Evolutionary conservation across 2,888 invertebrate species (phyloP).

Genomic region (Adelognathus sp.): DNA sequence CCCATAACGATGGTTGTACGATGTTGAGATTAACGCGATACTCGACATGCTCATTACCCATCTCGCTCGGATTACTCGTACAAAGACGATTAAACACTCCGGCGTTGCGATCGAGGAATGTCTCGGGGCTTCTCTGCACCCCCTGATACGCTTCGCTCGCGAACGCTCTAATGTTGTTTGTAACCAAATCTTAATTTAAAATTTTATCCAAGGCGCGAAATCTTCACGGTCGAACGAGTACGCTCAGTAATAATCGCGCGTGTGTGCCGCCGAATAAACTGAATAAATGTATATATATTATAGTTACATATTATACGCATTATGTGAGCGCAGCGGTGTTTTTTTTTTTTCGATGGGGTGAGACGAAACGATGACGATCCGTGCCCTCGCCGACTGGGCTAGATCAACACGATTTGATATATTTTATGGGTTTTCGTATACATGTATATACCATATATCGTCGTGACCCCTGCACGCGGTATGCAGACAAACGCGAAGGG

Average conservation of each 20-base stretch:
- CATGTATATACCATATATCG: slow-evolving; percentile 22
- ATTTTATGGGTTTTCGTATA: slow-evolving; percentile 56
- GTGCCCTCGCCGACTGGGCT: slow-evolving; percentile 13
- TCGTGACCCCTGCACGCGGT: slow-evolving; percentile 13
- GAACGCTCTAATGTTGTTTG: slow-evolving; percentile 39
- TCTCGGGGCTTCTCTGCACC: neutral
- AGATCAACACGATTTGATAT: slow-evolving; percentile 50
- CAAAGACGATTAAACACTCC: slow-evolving; percentile 46
- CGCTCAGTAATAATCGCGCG: slow-evolving; percentile 11
- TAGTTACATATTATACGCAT: slow-evolving; percentile 34
- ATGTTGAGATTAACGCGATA: slow-evolving; percentile 41
- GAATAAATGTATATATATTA: slow-evolving; percentile 12
- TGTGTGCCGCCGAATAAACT: neutral
- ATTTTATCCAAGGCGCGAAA: slow-evolving; percentile 61
- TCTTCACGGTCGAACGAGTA: slow-evolving; percentile 62
- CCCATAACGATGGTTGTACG: slow-evolving; percentile 50
- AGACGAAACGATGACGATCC: slow-evolving; percentile 46
- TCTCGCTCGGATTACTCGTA: slow-evolving; percentile 50
- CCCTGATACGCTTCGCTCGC: neutral
- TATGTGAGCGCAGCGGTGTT: slow-evolving; percentile 14
- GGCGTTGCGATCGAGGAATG: slow-evolving; percentile 23
- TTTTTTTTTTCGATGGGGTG: slow-evolving; percentile 18
- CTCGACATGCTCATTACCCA: slow-evolving; percentile 50
- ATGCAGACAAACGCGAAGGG: neutral
- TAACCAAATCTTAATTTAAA: slow-evolving; percentile 64